Base-by-base conservation (phyloP, 2,888 invertebrate species). In the Nymphalis urticae region DNA sequence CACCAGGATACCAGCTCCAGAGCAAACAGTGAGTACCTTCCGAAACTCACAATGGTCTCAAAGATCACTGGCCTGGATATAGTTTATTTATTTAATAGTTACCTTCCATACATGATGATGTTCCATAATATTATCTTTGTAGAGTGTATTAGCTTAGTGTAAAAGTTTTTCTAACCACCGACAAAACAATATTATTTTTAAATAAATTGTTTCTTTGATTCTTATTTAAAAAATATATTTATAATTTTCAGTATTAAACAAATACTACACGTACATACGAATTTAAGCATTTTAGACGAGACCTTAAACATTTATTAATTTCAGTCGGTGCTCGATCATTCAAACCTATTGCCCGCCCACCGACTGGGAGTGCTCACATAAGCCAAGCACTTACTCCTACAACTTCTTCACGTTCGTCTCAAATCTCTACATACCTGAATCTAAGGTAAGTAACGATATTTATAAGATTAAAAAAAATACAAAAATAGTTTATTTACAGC, bases 401-500 rank as follows among this genome's bases (percentile, higher is more conserved):
- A 98, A 98, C 88, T 99, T 97, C 88, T 96, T 99, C 77, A 97
- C 98, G 0, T 95, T 99, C 78, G 97, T 97, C 0, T 97, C 98
- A 27, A 96, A 97, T 78, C 86, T 97, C 21, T 95, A 95, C 62
- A 95, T 97, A 56, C 95, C 96, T 0, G 86, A 82, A 16, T 79
- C 83, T 1, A 86, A 86, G 82, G 91, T 89, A 53, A 78, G 80
- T 64, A 56, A 19, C n/a, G 19, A 42, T 6, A 10, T 9, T 0
- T 16, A 24, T 64, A 32, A 71, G 13, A 1, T 21, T 21, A 21
- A 21, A 21, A 21, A 21, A 21, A 21, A 21, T 1, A 21, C 21
- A 21, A 21, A 2, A 21, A 21, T 21, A 1, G 21, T 21, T 21
- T 21, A 21, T 21, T 21, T 21, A 21, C 21, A 21, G 21, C 21